A percentile compares a stretch with the other conserved stretches of the same genome.
These are phyloP conservation scores for Gymnothorax reevesii DNA, from an alignment of 2,797 vertebrate genomes.

Conservation along the genomic window DNA sequence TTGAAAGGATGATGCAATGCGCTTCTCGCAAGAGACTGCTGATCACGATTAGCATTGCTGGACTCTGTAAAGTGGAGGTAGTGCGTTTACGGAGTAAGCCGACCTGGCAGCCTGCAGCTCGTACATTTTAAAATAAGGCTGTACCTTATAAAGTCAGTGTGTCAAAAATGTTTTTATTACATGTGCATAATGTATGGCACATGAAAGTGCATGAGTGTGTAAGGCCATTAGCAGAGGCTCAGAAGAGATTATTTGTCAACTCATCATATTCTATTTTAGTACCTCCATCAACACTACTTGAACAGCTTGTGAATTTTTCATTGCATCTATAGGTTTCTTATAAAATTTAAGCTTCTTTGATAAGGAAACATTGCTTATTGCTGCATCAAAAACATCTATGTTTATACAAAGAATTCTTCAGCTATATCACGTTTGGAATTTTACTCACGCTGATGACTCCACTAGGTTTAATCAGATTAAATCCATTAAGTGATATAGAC, in stretches of 20 bases:
- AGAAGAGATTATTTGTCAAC: not conserved
- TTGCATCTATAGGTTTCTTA: not conserved
- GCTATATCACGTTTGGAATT: not conserved
- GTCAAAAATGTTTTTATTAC: not conserved
- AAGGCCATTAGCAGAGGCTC: not conserved
- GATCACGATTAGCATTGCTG: too few relatives aligned
- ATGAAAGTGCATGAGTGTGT: not conserved
- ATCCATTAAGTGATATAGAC: slow-evolving; percentile 14
- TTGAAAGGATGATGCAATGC: too few relatives aligned
- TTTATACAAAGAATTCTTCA: not conserved
- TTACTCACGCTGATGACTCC: not conserved
- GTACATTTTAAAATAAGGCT: not conserved
- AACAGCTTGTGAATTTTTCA: not conserved
- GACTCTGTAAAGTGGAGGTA: too few relatives aligned
- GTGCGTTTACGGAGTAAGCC: too few relatives aligned
- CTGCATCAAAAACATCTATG: not conserved
- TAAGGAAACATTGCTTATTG: not conserved
- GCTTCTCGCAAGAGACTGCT: too few relatives aligned
- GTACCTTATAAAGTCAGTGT: not conserved
- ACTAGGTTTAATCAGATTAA: not conserved
- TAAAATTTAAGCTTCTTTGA: not conserved
- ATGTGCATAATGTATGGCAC: not conserved
- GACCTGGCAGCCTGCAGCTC: too few relatives aligned
- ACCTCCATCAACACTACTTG: not conserved
- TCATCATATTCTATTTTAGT: not conserved